Evolutionary conservation across 2,888 invertebrate genomes (phyloP), one percentile per base, ranked within the genome.

Genomic region (Daptonema setosum): DNA sequence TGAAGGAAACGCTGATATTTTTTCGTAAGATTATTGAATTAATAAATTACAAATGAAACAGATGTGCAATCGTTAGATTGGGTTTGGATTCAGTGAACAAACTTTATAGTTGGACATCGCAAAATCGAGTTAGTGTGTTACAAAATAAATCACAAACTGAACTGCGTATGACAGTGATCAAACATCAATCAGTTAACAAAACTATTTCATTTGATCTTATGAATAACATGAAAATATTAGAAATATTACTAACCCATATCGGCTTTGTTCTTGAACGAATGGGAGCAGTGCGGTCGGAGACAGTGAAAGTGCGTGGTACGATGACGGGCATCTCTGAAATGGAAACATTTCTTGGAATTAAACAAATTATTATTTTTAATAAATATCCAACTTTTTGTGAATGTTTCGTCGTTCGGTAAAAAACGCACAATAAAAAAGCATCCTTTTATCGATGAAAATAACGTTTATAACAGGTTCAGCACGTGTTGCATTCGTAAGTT

Each of bases 281-380:
- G 91, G 63, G 83, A 82, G 74, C 95, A 95, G 17, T 83, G 84
- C 56, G 83, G 77, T 65, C 93, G 77, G 61, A 88, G 77, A 73
- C 95, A 95, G 71, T 95, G 95, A 74, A 95, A 95, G 71, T 95
- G 95, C 8, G 95, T 95, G 56, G 91, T 95, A 64, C 88, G 78
- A 72, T 90, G 91, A 0, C 87, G 87, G 68, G 82, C 83, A 2
- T 51, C 52, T 2, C 24, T 26, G 73, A 91, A 95, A 2, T 8
- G 50, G 20, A 35, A 35, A 17, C 17, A 35, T 8, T 8, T 35
- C n/a, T n/a, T n/a, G n/a, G n/a, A n/a, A n/a, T n/a, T n/a, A n/a
- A n/a, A n/a, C n/a, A n/a, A n/a, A n/a, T n/a, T n/a, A n/a, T n/a
- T n/a, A n/a, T n/a, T n/a, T n/a, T n/a, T n/a, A n/a, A n/a, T n/a